Conservation (phyloP, 2,888 invertebrate species). For the Apoda limacodes region DNA sequence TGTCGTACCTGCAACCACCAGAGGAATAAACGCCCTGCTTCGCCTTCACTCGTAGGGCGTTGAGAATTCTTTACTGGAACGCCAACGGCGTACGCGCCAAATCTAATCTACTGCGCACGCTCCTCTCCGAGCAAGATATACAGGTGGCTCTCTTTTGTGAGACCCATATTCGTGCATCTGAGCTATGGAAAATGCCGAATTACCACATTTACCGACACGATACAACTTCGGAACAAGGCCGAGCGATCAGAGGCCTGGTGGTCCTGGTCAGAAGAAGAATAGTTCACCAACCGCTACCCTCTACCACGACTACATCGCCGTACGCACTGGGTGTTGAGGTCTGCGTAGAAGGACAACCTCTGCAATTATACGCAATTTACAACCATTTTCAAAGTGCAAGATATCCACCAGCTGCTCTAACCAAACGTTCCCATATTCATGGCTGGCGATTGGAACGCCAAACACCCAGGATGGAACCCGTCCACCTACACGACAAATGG, state of each 20-base stretch:
- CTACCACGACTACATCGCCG: not conserved
- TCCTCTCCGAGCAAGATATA: too few relatives aligned
- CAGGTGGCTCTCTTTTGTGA: not conserved
- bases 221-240: not conserved
- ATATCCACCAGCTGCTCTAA: not conserved
- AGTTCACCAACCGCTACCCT: not conserved
- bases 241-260: not conserved
- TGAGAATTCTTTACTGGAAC: not conserved
- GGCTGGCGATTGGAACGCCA: conserved; percentile 5
- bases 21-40: not conserved
- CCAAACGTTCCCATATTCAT: not conserved
- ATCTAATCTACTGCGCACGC: not conserved
- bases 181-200: not conserved
- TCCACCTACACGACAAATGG: too few relatives aligned
- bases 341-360: too few relatives aligned
- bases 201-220: conserved; percentile 1
- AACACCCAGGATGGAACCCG: too few relatives aligned
- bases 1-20: not conserved
- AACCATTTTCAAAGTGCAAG: not conserved
- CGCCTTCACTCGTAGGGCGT: not conserved
- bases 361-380: not conserved
- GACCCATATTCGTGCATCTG: not conserved
- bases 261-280: conserved; percentile 1
- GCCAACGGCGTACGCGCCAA: not conserved
- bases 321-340: too few relatives aligned